Percentiles rank a stretch among this genome's conserved stretches.
Evolutionary conservation across 2,888 invertebrate genomes (phyloP).

Genomic region (Aphodius sticticus): DNA sequence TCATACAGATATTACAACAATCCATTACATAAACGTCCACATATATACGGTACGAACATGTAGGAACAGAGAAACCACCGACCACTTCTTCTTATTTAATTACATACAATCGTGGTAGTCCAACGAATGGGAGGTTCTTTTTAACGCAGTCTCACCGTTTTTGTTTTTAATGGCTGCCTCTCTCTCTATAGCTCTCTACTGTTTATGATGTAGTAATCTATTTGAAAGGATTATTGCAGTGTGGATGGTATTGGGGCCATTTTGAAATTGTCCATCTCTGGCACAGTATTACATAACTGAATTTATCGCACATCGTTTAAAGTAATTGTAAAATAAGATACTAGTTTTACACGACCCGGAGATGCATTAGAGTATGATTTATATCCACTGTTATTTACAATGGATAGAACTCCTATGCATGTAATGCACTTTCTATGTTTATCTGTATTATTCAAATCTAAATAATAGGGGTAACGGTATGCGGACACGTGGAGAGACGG

Average conservation of each 20-base stretch:
- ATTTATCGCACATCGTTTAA: background rate
- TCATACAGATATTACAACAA: background rate
- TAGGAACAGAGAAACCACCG: background rate
- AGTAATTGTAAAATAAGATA: background rate
- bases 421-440: background rate
- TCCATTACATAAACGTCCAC: background rate
- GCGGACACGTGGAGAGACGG: background rate
- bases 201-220: slow-evolving; percentile 4
- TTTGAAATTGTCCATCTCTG: slow-evolving; percentile 4
- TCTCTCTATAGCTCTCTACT: background rate
- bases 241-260: background rate
- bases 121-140: background rate
- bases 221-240: background rate
- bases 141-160: background rate
- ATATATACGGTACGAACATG: background rate
- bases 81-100: background rate
- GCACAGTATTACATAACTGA: background rate
- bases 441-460: background rate
- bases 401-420: background rate
- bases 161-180: background rate
- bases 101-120: background rate
- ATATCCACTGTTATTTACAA: background rate
- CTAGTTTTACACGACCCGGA: background rate
- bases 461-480: background rate
- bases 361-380: background rate